Evolutionary conservation across 2,113 vertebrate genomes (phyloP), one percentile per base, ranked within the genome.

Genomic region (Leptodactylus fuscus): DNA sequence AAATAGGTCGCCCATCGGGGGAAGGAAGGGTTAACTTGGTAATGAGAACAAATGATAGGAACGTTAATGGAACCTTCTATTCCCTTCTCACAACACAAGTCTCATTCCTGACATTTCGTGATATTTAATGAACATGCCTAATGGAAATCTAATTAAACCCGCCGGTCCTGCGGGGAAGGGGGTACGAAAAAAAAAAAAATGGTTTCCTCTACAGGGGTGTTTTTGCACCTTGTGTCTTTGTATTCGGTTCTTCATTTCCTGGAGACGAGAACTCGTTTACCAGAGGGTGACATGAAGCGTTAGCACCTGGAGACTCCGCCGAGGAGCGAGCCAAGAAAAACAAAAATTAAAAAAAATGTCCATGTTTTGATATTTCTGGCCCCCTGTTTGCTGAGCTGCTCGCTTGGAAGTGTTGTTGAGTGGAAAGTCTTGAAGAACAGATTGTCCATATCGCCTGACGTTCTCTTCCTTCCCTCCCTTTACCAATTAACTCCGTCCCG

Each of bases 91-190:
- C 53, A 85, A 85, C 83, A 85, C 41, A 22, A 53, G 60, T 4
- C 74, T 78, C 48, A 7, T 34, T 29, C 20, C 83, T 85, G 83
- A 85, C 83, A 85, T 85, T 85, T 85, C 18, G 12, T 49, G 74
- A 32, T 76, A 79, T 85, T 85, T 85, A 78, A 79, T 79, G 75
- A 85, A 85, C 58, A 69, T 44, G 60, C 44, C 60, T 85, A 85
- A 79, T 85, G 83, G 83, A 85, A 79, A 85, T 15, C 83, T 79
- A 79, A 85, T 85, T 78, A 85, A 85, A 85, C 77, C 22, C 32
- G 15, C 6, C n/a, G 2, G 24, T 79, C 62, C 83, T 69, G 69
- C 74, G 82, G 82, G 55, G 69, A 12, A 3, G 41, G 5, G 60
- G 62, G 24, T 2, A 0, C 12, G 55, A n/a, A n/a, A n/a, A n/a